Percentiles rank a stretch among this genome's conserved stretches.
phyloP scores from a whole-genome alignment of 35 echinoderm and acorn worm species.

The Strongylocentrotus purpuratus region DNA sequence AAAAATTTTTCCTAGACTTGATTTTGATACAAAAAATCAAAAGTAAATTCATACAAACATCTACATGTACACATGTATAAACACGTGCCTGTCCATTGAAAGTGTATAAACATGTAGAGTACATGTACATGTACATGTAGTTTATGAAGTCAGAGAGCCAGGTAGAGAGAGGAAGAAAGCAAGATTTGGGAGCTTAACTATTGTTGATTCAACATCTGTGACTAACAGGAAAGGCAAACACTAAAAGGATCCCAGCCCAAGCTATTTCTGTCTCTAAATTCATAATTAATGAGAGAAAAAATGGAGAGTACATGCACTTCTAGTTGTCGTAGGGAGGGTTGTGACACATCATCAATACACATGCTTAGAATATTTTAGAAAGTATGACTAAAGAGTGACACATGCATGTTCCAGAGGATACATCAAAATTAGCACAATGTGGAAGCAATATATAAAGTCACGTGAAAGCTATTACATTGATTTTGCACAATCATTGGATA shows the following conservation, averaged over 20 bases:
- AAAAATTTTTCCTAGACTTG: too few species aligned
- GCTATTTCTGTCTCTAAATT: slow-evolving; percentile 39
- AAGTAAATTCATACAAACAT: too few species aligned
- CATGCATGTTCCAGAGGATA: slow-evolving; percentile 31
- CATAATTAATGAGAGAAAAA: slow-evolving; percentile 39
- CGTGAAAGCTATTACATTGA: neutral
- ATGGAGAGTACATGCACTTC: slow-evolving; percentile 30
- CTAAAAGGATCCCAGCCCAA: slow-evolving; percentile 33
- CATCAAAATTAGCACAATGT: slow-evolving; percentile 23
- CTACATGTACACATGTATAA: too few species aligned
- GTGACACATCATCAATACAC: slow-evolving; percentile 36
- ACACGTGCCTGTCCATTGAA: neutral
- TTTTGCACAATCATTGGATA: neutral
- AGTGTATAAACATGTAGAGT: neutral
- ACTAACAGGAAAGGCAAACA: slow-evolving; percentile 47
- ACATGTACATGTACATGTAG: neutral
- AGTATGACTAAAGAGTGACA: slow-evolving; percentile 39
- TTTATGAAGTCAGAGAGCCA: slow-evolving; percentile 7
- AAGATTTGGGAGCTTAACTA: slow-evolving; percentile 36
- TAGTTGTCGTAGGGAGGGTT: neutral
- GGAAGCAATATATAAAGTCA: neutral
- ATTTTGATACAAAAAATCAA: too few species aligned
- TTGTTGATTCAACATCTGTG: slow-evolving; percentile 47
- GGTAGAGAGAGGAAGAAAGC: slow-evolving; percentile 30
- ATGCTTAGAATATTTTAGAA: slow-evolving; percentile 7